Conservation (phyloP, 2,113 vertebrate species). For the Stigmatopora argus region DNA sequence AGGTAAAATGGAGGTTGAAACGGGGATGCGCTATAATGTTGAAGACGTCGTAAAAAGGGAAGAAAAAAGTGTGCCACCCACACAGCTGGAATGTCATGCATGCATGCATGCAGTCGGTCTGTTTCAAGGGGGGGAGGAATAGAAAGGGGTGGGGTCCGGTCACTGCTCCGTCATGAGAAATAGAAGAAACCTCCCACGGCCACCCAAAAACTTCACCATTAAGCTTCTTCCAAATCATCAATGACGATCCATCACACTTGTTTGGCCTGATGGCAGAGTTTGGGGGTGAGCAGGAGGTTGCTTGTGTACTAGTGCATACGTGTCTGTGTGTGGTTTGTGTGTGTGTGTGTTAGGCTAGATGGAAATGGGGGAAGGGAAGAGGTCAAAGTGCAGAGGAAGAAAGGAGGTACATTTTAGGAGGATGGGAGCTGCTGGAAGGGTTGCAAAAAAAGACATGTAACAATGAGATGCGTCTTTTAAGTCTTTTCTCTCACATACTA, state of each 20-base stretch:
- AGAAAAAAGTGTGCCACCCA: slow-evolving; percentile 82
- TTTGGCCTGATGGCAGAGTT: slow-evolving; percentile 43
- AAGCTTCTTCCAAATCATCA: slow-evolving; percentile 75
- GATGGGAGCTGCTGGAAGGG: slow-evolving; percentile 54
- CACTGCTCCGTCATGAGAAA: slow-evolving; percentile 45
- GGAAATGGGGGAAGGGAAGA: slow-evolving; percentile 66
- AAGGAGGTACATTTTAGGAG: slow-evolving; percentile 74
- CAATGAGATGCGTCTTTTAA: slow-evolving; percentile 68
- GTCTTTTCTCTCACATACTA: slow-evolving; percentile 37
- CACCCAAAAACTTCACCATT: slow-evolving; percentile 70
- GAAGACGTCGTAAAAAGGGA: slow-evolving; percentile 59
- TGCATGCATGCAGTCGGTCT: slow-evolving; percentile 78
- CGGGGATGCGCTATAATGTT: slow-evolving; percentile 40
- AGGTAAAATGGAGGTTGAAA: slow-evolving; percentile 16
- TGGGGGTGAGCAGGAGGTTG: background rate
- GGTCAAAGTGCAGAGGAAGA: slow-evolving; percentile 77
- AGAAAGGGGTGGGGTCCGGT: slow-evolving; percentile 54
- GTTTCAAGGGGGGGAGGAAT: slow-evolving; percentile 63
- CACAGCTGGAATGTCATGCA: slow-evolving; percentile 85
- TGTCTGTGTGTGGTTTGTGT: background rate
- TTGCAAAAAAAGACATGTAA: slow-evolving; percentile 44
- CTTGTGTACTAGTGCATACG: background rate
- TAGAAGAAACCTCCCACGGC: slow-evolving; percentile 55
- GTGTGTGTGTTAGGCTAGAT: slow-evolving; percentile 27
- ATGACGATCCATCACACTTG: slow-evolving; percentile 76